Evolutionary conservation across 2,113 vertebrate species (phyloP).

Genomic region (Neodon shergylaensis): DNA sequence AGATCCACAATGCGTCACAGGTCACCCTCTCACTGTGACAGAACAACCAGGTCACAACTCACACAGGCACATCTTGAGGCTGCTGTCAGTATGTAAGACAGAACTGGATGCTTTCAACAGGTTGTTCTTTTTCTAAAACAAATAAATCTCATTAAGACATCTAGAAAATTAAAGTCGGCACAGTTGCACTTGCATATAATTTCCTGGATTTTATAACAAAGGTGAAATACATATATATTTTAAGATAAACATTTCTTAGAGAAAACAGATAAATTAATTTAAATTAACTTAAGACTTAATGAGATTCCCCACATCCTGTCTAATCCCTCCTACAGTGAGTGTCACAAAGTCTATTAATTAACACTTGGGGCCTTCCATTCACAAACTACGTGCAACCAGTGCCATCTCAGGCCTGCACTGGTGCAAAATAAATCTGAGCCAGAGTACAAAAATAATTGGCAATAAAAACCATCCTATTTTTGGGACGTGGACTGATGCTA

Average conservation of each 20-base stretch:
- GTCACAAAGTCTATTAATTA: slow-evolving; percentile 88
- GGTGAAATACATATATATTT: slow-evolving; percentile 89
- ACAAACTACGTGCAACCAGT: slow-evolving; percentile 84
- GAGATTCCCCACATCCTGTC: slow-evolving; percentile 87
- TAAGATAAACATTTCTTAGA: slow-evolving; percentile 90
- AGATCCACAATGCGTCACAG: slow-evolving; percentile 61
- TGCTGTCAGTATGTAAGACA: slow-evolving; percentile 80
- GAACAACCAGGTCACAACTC: slow-evolving; percentile 78
- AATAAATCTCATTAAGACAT: slow-evolving; percentile 87
- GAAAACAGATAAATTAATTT: slow-evolving; percentile 90
- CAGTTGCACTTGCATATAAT: slow-evolving; percentile 84
- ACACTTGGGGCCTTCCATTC: slow-evolving; percentile 85
- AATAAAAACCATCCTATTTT: slow-evolving; percentile 69
- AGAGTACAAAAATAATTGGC: slow-evolving; percentile 63
- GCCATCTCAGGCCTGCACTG: slow-evolving; percentile 83
- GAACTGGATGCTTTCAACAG: slow-evolving; percentile 81
- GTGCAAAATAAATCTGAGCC: slow-evolving; percentile 79
- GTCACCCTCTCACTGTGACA: slow-evolving; percentile 79
- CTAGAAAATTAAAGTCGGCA: slow-evolving; percentile 86
- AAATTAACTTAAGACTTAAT: slow-evolving; percentile 90
- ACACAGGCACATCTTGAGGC: slow-evolving; percentile 83
- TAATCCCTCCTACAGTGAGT: slow-evolving; percentile 87
- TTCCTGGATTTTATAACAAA: slow-evolving; percentile 86
- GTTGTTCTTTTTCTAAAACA: slow-evolving; percentile 83
- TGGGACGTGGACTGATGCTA: slow-evolving; percentile 81